These are phyloP conservation scores for Yponomeuta evonymella DNA, from an alignment of 2,888 invertebrate species.

Conservation along the genomic window DNA sequence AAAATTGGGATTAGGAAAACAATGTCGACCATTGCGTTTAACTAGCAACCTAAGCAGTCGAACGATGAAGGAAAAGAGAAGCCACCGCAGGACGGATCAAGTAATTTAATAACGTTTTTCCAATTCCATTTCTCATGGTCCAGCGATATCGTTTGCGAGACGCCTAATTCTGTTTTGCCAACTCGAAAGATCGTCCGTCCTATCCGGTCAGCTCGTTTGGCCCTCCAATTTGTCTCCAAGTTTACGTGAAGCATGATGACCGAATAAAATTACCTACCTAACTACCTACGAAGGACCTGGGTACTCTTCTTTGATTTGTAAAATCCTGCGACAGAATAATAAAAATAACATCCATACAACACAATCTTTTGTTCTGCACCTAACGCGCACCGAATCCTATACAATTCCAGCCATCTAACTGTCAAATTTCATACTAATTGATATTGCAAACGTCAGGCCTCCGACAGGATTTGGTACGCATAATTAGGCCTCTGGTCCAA, in stretches of 20 bases:
- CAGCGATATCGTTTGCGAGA: neutral
- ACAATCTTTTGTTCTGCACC: too few species aligned
- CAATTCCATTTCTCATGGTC: neutral
- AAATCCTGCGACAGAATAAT: too few species aligned
- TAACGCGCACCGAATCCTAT: too few species aligned
- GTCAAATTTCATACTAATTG: too few species aligned
- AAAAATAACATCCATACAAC: too few species aligned
- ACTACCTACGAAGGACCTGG: too few species aligned
- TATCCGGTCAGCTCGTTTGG: neutral
- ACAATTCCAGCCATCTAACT: too few species aligned
- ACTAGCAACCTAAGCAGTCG: neutral
- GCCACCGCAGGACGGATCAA: neutral
- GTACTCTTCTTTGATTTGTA: too few species aligned
- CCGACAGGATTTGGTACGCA: too few species aligned
- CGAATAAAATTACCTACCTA: neutral
- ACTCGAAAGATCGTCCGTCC: neutral
- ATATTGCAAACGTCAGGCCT: too few species aligned
- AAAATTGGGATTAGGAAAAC: neutral
- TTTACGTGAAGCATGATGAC: neutral
- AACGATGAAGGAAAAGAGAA: neutral
- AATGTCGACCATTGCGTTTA: neutral
- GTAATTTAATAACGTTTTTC: constrained; percentile 2
- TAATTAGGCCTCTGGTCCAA: too few species aligned
- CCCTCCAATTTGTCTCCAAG: neutral
- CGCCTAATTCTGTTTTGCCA: neutral